phyloP scores from a whole-genome alignment of 2,113 vertebrate species.

The Tragelaphus scriptus region DNA sequence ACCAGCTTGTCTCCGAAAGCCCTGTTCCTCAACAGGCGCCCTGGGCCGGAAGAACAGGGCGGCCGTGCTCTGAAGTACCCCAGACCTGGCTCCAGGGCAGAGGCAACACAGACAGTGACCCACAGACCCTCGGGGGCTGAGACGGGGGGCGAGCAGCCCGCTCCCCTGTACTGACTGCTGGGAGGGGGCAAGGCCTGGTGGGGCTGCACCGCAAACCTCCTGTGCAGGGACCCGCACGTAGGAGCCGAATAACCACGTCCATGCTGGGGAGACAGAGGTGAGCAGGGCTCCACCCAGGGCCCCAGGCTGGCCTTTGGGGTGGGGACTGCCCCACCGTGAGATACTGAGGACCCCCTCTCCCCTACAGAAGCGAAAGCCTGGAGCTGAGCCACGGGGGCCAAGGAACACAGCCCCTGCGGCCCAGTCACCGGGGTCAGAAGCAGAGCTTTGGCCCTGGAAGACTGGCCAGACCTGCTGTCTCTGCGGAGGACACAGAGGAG shows the following conservation, averaged over 20 bases:
- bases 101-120: neutral
- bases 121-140: accelerated
- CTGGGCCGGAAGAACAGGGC: neutral
- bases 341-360: too few species aligned
- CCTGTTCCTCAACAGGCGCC: neutral
- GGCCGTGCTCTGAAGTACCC: accelerated
- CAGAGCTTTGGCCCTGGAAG: neutral
- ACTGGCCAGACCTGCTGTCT: neutral
- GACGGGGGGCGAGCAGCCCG: accelerated
- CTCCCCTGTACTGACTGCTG: neutral
- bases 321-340: neutral
- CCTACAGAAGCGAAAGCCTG: neutral
- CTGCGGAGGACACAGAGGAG: neutral
- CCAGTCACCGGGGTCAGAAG: neutral
- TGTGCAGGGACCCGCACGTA: accelerated
- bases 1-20: neutral
- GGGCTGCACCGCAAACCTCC: neutral
- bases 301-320: neutral
- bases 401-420: accelerated
- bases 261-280: neutral
- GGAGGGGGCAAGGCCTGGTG: accelerated
- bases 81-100: neutral
- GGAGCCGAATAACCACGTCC: neutral
- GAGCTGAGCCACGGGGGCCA: neutral
- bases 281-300: neutral